phyloP scores from a whole-genome alignment of 2,888 invertebrate species.

The Strigamia transsilvanica region DNA sequence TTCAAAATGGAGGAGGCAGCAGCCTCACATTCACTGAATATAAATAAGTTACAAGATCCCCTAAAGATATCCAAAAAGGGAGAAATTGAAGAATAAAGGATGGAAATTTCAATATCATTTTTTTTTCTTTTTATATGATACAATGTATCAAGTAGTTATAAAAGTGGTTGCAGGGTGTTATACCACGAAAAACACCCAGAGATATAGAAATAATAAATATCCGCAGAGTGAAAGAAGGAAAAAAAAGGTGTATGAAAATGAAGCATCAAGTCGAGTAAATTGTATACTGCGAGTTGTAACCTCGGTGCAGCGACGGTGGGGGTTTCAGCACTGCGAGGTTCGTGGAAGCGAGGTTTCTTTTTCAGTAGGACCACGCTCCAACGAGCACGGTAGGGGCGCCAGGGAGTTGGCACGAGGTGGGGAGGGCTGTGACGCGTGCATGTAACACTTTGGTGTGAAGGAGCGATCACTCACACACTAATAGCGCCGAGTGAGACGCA shows the following conservation, averaged over 20 bases:
- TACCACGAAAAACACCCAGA: not conserved
- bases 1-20: conserved; percentile 31
- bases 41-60: conserved; percentile 36
- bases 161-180: not conserved
- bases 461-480: conserved; percentile 38
- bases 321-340: not conserved
- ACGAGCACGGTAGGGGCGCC: not conserved
- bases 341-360: not conserved
- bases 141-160: conserved; percentile 8
- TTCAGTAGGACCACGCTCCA: not conserved
- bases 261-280: conserved; percentile 27
- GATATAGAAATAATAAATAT: not conserved
- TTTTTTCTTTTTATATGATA: not conserved
- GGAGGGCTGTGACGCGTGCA: conserved; percentile 15
- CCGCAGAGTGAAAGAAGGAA: no score
- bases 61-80: conserved; percentile 20
- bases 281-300: not conserved
- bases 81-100: not conserved
- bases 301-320: not conserved
- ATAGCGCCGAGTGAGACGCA: not conserved
- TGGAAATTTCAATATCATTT: conserved; percentile 23
- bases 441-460: conserved; percentile 38
- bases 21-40: conserved; percentile 36
- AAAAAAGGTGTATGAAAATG: conserved; percentile 25
- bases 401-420: conserved; percentile 4